These are phyloP conservation scores for Carabus problematicus DNA, from an alignment of 2,888 invertebrate species.

Conservation along the genomic window DNA sequence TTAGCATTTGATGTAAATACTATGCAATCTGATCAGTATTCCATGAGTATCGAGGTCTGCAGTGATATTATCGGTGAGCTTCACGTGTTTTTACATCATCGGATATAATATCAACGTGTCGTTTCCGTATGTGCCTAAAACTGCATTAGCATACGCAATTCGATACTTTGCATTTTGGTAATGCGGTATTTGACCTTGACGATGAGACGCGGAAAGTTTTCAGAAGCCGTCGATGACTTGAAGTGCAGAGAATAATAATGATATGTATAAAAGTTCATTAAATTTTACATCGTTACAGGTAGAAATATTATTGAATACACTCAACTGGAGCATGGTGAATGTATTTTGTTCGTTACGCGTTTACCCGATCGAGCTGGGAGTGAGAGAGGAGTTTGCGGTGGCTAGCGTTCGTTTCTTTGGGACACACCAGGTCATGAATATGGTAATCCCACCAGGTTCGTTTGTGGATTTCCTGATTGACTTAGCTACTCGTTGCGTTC, in stretches of 20 bases:
- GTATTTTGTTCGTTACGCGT: not conserved
- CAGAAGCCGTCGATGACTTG: not conserved
- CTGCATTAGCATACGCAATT: constrained; percentile 21
- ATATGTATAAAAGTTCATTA: not conserved
- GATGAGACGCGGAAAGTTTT: not conserved
- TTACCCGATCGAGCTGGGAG: not conserved
- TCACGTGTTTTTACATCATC: constrained; percentile 41
- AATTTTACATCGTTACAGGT: not conserved
- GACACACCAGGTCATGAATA: constrained; percentile 33
- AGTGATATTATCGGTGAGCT: not conserved
- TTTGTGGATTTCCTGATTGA: constrained; percentile 41
- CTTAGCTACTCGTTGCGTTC: constrained; percentile 29
- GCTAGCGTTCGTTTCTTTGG: constrained; percentile 5
- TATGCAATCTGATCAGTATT: too few relatives aligned
- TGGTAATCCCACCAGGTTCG: constrained; percentile 40
- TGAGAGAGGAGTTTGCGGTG: not conserved
- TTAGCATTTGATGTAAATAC: too few relatives aligned
- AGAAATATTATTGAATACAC: not conserved
- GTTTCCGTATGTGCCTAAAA: constrained; percentile 23
- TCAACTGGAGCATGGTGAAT: too few relatives aligned
- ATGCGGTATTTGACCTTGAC: constrained; percentile 7
- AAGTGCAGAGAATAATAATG: not conserved
- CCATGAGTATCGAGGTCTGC: too few relatives aligned
- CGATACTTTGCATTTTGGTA: constrained; percentile 21
- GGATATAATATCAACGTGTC: constrained; percentile 34